Conservation (phyloP, 2,888 invertebrate species). For the Drosophila cracens region DNA sequence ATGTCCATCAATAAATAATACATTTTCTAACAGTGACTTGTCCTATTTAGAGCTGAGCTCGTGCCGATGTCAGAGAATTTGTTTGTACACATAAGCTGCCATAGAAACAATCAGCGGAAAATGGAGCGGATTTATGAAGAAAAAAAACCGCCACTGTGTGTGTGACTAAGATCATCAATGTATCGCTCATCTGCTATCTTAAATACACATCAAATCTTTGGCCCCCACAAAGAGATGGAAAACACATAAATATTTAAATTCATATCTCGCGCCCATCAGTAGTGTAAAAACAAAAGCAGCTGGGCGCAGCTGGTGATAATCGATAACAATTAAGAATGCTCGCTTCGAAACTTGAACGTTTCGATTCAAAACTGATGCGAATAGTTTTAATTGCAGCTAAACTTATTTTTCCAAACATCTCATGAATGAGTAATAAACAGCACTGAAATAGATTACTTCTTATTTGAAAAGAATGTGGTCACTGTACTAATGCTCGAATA, state of each 20-base stretch:
- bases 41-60: slow-evolving; percentile 16
- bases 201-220: background rate
- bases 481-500: background rate
- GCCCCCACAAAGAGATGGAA: background rate
- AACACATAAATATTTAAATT: slow-evolving; percentile 8
- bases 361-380: background rate
- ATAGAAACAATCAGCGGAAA: slow-evolving; percentile 12
- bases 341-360: slow-evolving; percentile 9
- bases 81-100: slow-evolving; percentile 15
- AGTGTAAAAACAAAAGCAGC: slow-evolving; percentile 2
- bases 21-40: slow-evolving; percentile 11
- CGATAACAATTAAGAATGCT: slow-evolving; percentile 9
- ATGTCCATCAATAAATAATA: slow-evolving; percentile 30
- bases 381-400: background rate
- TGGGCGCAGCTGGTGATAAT: slow-evolving; percentile 6
- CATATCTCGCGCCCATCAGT: slow-evolving; percentile 8
- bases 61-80: slow-evolving; percentile 3
- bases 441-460: background rate
- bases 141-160: background rate
- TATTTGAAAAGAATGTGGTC: background rate
- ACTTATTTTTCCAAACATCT: background rate
- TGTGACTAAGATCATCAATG: background rate
- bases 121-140: background rate
- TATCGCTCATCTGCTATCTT: slow-evolving; percentile 2
- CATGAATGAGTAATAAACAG: background rate